Evolutionary conservation across 1,140 invertebrate genomes (phyloP).

Genomic region (Leptinotarsa undecemlineata): DNA sequence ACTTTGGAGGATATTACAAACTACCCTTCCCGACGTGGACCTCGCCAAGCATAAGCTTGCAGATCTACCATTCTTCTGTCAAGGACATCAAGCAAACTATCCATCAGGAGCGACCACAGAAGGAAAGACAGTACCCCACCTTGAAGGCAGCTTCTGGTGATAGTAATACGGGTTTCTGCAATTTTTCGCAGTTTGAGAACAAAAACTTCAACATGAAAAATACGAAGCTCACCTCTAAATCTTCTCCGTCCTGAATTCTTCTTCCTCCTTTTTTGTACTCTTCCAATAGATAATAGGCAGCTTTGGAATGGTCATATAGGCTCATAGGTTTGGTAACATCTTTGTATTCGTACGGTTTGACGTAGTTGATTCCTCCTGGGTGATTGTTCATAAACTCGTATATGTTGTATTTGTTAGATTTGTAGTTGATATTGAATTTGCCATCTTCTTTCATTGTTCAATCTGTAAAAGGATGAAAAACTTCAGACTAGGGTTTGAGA

Average conservation of each 20-base stretch:
- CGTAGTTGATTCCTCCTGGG: conserved; percentile 65
- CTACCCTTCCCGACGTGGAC: too few relatives aligned
- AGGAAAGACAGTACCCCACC: too few relatives aligned
- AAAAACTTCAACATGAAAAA: too few relatives aligned
- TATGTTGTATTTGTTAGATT: conserved; percentile 61
- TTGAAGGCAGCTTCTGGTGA: too few relatives aligned
- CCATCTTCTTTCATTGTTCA: conserved; percentile 42
- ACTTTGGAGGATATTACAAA: too few relatives aligned
- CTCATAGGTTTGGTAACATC: conserved; percentile 60
- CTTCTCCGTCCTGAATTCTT: conserved; percentile 47
- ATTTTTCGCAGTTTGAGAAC: too few relatives aligned
- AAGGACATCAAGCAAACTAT: too few relatives aligned
- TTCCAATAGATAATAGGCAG: conserved; percentile 65
- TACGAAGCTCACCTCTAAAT: conserved; percentile 56
- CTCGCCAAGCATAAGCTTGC: too few relatives aligned
- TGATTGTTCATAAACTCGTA: conserved; percentile 63
- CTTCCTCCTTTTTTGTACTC: conserved; percentile 59
- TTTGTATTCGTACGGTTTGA: conserved; percentile 59
- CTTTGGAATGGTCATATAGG: conserved; percentile 62
- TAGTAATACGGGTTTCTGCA: too few relatives aligned
- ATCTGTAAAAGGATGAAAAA: conserved; percentile 1
- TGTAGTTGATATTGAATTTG: conserved; percentile 57
- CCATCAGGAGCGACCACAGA: too few relatives aligned
- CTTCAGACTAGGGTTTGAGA: too few relatives aligned
- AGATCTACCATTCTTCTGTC: too few relatives aligned